Conservation (phyloP, 2,888 invertebrate genomes). For the Glaucopsyche alexis region DNA sequence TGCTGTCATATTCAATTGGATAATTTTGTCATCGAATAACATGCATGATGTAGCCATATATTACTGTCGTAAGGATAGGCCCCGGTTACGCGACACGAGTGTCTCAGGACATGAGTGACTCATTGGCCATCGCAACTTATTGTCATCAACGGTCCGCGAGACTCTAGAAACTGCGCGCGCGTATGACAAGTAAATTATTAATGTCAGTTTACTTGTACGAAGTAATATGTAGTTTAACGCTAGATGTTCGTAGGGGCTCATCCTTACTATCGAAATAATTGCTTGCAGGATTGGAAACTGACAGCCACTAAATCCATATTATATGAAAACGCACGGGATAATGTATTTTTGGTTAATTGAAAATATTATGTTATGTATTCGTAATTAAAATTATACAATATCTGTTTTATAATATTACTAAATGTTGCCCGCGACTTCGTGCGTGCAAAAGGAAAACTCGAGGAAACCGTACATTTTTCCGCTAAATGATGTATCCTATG, state of each 20-base stretch:
- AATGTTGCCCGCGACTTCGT: too few relatives aligned
- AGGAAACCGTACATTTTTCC: too few relatives aligned
- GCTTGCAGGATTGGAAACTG: background rate
- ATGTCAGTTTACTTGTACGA: too few relatives aligned
- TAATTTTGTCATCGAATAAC: background rate
- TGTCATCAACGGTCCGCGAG: too few relatives aligned
- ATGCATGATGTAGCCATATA: background rate
- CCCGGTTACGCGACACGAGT: background rate
- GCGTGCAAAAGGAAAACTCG: too few relatives aligned
- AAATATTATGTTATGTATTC: background rate
- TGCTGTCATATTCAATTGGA: constrained; percentile 14
- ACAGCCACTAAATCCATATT: background rate
- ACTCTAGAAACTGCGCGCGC: too few relatives aligned
- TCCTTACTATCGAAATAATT: background rate
- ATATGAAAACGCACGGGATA: background rate
- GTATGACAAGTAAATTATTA: too few relatives aligned
- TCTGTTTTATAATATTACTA: too few relatives aligned
- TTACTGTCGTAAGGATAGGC: background rate
- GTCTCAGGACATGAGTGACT: background rate
- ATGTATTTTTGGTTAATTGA: background rate
- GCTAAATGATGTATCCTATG: too few relatives aligned
- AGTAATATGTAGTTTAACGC: too few relatives aligned
- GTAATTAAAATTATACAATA: background rate
- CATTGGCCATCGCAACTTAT: too few relatives aligned
- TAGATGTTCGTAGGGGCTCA: background rate